These are phyloP conservation scores for Cancer borealis DNA, from an alignment of 2,888 invertebrate genomes.

Conservation along the genomic window DNA sequence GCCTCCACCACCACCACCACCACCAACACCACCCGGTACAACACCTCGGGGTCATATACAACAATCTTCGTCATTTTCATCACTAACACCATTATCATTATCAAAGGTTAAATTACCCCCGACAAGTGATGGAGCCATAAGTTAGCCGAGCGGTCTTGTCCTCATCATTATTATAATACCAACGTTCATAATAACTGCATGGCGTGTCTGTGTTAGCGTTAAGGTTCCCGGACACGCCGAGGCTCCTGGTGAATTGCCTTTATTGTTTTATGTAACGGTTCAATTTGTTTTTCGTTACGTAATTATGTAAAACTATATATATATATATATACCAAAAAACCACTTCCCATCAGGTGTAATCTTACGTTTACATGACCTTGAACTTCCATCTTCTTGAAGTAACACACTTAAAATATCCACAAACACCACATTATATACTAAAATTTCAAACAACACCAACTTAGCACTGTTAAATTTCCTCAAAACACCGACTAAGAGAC, in stretches of 20 bases:
- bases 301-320: neutral
- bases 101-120: neutral
- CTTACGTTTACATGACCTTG: neutral
- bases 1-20: neutral
- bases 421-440: neutral
- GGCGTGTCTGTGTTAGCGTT: neutral
- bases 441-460: neutral
- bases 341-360: neutral
- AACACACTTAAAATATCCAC: neutral
- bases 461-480: neutral
- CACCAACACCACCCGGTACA: neutral
- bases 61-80: constrained; percentile 23
- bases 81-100: neutral
- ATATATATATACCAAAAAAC: neutral
- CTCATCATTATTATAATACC: constrained; percentile 9
- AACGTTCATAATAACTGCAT: neutral
- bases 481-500: neutral
- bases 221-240: neutral
- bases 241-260: neutral
- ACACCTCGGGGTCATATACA: neutral
- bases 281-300: neutral
- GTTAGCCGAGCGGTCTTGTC: neutral
- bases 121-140: constrained; percentile 29
- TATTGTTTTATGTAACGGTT: neutral
- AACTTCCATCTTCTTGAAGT: neutral